A percentile compares a stretch with the other conserved stretches of the same genome.
These are phyloP conservation scores for Phoeniculus purpureus DNA, from an alignment of 2,797 vertebrate species.

Conservation along the genomic window DNA sequence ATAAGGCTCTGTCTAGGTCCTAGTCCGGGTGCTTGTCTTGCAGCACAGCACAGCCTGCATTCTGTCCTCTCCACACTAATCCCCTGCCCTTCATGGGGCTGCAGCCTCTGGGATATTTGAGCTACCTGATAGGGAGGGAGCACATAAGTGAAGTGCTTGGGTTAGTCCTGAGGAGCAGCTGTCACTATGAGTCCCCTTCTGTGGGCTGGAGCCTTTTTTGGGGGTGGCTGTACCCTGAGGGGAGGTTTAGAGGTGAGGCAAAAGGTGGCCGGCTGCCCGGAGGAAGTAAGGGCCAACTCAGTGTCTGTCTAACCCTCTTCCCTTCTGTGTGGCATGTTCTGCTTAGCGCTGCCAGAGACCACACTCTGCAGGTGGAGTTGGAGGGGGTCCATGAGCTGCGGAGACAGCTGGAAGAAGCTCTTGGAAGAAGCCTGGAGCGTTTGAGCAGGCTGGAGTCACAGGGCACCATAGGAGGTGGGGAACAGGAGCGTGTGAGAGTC, in stretches of 20 bases:
- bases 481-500: slow-evolving; percentile 85
- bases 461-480: slow-evolving; percentile 91
- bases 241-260: not conserved
- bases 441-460: slow-evolving; percentile 85
- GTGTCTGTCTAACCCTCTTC: slow-evolving; percentile 64
- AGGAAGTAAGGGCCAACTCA: not conserved
- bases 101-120: slow-evolving; percentile 41
- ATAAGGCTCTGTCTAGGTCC: not conserved
- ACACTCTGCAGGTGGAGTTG: slow-evolving; percentile 86
- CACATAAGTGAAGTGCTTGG: slow-evolving; percentile 10
- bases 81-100: slow-evolving; percentile 26
- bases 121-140: slow-evolving; percentile 44
- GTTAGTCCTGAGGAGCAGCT: slow-evolving; percentile 31
- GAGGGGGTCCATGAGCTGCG: slow-evolving; percentile 88
- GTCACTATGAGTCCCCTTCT: not conserved
- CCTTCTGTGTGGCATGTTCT: slow-evolving; percentile 5
- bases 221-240: not conserved
- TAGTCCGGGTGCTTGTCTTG: not conserved
- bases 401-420: slow-evolving; percentile 89
- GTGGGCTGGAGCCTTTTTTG: not conserved
- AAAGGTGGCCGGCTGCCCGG: not conserved
- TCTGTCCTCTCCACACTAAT: not conserved
- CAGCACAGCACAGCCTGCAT: not conserved
- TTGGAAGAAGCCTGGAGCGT: slow-evolving; percentile 85
- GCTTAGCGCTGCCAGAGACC: slow-evolving; percentile 83